These are phyloP conservation scores for Seriola aureovittata DNA, from an alignment of 2,113 vertebrate genomes.

Conservation along the genomic window DNA sequence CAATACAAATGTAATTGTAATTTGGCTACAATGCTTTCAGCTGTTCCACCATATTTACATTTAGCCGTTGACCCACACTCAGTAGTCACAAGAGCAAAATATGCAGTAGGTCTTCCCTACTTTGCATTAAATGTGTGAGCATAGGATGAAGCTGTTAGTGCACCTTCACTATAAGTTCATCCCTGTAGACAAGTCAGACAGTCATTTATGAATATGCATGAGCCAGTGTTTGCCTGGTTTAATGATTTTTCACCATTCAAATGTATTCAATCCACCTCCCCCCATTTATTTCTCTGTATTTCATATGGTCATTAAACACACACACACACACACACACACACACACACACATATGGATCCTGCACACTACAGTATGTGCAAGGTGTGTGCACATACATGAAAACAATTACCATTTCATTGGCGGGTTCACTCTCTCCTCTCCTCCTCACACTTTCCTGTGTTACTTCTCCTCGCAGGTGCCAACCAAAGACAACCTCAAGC, in stretches of 20 bases:
- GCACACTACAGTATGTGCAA: constrained; percentile 32
- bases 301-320: constrained; percentile 48
- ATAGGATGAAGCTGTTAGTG: constrained; percentile 37
- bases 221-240: constrained; percentile 68
- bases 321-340: constrained; percentile 3
- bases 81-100: constrained; percentile 40
- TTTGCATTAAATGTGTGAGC: constrained; percentile 69
- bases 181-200: constrained; percentile 69
- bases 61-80: background rate
- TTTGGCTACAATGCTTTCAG: constrained; percentile 17
- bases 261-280: constrained; percentile 66
- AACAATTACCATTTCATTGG: constrained; percentile 57
- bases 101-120: constrained; percentile 47
- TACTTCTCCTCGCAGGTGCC: constrained; percentile 79
- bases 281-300: constrained; percentile 61
- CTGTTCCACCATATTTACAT: constrained; percentile 10
- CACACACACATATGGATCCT: constrained; percentile 11
- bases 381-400: constrained; percentile 34
- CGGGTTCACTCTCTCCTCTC: constrained; percentile 45
- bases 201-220: constrained; percentile 77
- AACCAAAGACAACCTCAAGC: constrained; percentile 74
- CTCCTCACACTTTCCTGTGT: constrained; percentile 41
- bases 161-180: constrained; percentile 63
- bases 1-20: constrained; percentile 10
- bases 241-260: constrained; percentile 74